A percentile compares a stretch with the other conserved stretches of the same genome.
Conservation (phyloP, 2,113 vertebrate species). For the Alethe castanea region DNA sequence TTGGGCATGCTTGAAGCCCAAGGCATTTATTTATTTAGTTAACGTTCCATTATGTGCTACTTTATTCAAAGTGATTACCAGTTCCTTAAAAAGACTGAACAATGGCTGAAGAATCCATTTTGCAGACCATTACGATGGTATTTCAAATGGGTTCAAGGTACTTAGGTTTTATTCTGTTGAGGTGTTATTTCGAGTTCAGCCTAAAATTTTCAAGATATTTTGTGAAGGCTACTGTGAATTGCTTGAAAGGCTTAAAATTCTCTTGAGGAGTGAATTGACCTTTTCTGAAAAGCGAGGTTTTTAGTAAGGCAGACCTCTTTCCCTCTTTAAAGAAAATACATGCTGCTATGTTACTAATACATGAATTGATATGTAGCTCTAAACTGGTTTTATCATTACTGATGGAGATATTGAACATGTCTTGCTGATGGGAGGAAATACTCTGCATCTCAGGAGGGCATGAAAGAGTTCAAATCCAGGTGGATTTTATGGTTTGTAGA, state of each 20-base stretch:
- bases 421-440: background rate
- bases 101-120: background rate
- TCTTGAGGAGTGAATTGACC: fast-evolving
- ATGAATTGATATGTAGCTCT: background rate
- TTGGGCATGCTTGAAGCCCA: fast-evolving
- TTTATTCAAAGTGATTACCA: background rate
- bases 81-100: background rate
- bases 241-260: background rate
- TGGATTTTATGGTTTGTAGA: background rate
- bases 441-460: background rate
- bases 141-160: background rate
- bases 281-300: background rate
- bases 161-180: background rate
- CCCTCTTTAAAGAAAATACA: too few species aligned
- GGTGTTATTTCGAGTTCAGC: background rate
- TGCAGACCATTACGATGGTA: fast-evolving
- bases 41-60: background rate
- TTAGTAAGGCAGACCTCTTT: background rate
- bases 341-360: background rate
- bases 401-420: background rate
- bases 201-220: background rate
- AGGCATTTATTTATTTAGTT: background rate
- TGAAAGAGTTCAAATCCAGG: background rate
- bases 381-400: background rate
- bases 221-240: background rate